Evolutionary conservation across 64 coral and sea anemone genomes (phyloP).

Genomic region (Stichodactyla mertensii): DNA sequence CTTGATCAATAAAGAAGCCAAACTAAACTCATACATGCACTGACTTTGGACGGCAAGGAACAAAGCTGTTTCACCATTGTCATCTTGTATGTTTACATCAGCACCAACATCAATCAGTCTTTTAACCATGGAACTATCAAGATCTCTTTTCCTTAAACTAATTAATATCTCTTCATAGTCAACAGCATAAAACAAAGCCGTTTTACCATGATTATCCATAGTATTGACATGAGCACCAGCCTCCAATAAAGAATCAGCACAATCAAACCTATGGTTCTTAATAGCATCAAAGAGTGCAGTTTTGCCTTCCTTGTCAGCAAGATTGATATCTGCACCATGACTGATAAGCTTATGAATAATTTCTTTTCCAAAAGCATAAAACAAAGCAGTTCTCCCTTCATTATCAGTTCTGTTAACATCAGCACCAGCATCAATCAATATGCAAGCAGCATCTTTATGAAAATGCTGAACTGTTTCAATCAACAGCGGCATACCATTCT

Average conservation of each 20-base stretch:
- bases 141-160: too few species aligned
- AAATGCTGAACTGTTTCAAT: too few species aligned
- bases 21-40: not conserved
- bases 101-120: not conserved
- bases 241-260: not conserved
- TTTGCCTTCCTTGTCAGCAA: not conserved
- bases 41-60: too few species aligned
- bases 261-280: not conserved
- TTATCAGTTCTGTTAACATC: too few species aligned
- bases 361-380: not conserved
- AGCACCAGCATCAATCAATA: too few species aligned
- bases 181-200: not conserved
- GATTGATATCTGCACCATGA: not conserved
- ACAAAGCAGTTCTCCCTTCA: not conserved
- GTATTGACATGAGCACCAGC: not conserved
- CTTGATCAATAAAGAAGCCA: not conserved
- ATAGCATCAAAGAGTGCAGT: not conserved
- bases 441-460: too few species aligned
- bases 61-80: not conserved
- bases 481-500: too few species aligned
- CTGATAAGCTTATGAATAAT: not conserved
- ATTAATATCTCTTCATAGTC: not conserved
- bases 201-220: not conserved
- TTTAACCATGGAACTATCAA: not conserved
- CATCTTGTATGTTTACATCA: not conserved